Evolutionary conservation across 2,113 vertebrate species (phyloP).

Genomic region (Galemys pyrenaicus): DNA sequence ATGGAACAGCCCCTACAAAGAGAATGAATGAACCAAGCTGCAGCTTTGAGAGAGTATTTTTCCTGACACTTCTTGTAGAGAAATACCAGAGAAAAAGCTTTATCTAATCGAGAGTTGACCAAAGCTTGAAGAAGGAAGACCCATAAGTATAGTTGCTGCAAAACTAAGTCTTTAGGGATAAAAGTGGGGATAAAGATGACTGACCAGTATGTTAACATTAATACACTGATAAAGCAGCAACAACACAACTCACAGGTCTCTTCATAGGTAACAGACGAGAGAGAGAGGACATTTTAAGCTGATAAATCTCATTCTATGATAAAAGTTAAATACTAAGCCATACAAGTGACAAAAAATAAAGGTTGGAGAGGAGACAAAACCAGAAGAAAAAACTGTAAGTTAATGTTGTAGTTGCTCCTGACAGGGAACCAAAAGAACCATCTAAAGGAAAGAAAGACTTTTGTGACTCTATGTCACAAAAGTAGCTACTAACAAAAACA

Average conservation of each 20-base stretch:
- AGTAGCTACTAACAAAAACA: conserved; percentile 2
- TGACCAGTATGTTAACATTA: too few relatives aligned
- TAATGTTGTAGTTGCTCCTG: neutral
- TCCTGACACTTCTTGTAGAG: neutral
- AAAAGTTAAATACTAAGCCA: conserved; percentile 20
- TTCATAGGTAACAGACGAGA: neutral
- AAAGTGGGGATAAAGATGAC: neutral
- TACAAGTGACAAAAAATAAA: neutral
- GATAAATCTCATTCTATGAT: neutral
- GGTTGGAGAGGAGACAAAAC: neutral
- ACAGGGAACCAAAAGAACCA: neutral
- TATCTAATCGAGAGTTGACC: neutral
- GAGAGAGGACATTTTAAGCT: neutral
- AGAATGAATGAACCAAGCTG: neutral
- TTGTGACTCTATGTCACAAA: neutral
- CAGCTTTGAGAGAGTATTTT: neutral
- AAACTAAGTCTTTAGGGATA: neutral
- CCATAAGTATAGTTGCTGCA: neutral
- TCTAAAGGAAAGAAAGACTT: neutral
- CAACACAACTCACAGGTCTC: neutral
- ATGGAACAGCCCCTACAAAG: neutral
- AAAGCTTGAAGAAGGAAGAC: neutral
- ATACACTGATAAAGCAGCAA: neutral
- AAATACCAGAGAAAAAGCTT: neutral
- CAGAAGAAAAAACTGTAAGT: neutral